Percentiles rank a stretch among this genome's conserved stretches.
Conservation (phyloP, 2,797 vertebrate species). For the Sebastiscus albofasciatus region DNA sequence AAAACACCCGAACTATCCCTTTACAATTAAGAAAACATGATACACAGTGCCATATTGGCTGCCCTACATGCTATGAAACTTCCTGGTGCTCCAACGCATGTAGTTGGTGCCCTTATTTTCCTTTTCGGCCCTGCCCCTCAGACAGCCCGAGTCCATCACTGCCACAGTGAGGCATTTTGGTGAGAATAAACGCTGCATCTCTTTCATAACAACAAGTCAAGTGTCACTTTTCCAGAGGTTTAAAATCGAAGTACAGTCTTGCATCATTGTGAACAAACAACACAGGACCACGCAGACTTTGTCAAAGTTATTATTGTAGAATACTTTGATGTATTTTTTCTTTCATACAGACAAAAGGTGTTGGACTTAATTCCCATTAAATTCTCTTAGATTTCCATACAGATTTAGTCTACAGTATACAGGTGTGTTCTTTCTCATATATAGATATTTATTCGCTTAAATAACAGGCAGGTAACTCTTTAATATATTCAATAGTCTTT, state of each 20-base stretch:
- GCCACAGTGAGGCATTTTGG: neutral
- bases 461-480: slow-evolving; percentile 94
- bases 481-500: slow-evolving; percentile 89
- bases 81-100: too few species aligned
- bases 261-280: slow-evolving; percentile 74
- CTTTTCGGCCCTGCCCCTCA: too few species aligned
- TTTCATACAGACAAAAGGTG: slow-evolving; percentile 92
- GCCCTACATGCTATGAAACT: too few species aligned
- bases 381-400: slow-evolving; percentile 89
- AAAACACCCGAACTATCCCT: too few species aligned
- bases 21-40: too few species aligned
- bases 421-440: slow-evolving; percentile 90
- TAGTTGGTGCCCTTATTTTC: too few species aligned
- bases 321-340: slow-evolving; percentile 87
- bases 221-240: neutral
- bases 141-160: too few species aligned
- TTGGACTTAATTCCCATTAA: slow-evolving; percentile 90
- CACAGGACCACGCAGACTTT: slow-evolving; percentile 83
- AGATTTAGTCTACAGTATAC: slow-evolving; percentile 91
- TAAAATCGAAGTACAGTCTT: neutral
- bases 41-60: too few species aligned
- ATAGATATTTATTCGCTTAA: slow-evolving; percentile 88
- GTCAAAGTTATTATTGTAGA: slow-evolving; percentile 91
- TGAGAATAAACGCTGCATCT: neutral
- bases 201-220: neutral